Percentiles rank a stretch among this genome's conserved stretches.
phyloP scores from a whole-genome alignment of 2,113 vertebrate genomes.

The Grallaria varia region DNA sequence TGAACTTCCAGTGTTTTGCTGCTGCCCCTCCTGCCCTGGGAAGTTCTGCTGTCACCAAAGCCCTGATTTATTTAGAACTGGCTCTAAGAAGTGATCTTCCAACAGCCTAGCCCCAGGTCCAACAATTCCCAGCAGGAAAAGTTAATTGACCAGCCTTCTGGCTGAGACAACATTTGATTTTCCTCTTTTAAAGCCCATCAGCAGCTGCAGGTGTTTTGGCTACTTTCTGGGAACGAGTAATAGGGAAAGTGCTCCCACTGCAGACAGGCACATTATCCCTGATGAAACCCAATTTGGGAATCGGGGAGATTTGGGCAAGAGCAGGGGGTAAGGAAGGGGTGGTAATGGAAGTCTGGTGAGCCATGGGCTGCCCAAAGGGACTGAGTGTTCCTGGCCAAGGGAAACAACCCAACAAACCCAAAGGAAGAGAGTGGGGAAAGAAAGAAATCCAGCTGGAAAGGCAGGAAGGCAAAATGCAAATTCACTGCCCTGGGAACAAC shows the following conservation, averaged over 20 bases:
- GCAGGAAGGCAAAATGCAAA: neutral
- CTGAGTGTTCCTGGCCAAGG: neutral
- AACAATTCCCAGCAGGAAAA: slow-evolving; percentile 25
- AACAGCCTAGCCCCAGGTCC: neutral
- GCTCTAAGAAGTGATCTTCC: neutral
- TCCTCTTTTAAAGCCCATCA: neutral
- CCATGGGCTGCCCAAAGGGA: neutral
- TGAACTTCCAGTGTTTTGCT: neutral
- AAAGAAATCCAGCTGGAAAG: neutral
- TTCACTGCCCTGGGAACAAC: neutral
- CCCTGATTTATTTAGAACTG: neutral
- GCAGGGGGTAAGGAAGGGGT: neutral
- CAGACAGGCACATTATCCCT: neutral
- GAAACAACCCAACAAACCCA: neutral
- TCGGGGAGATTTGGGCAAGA: neutral
- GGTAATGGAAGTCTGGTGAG: neutral
- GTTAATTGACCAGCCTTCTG: slow-evolving; percentile 25
- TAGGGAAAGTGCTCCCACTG: neutral
- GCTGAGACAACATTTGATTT: slow-evolving; percentile 29
- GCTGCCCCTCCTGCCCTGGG: neutral
- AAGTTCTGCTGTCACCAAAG: neutral
- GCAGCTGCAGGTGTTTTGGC: neutral
- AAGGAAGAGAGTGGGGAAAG: neutral
- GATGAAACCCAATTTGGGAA: neutral
- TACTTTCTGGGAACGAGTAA: neutral